Evolutionary conservation across 2,888 invertebrate species (phyloP).

Genomic region (Chydorus sphaericus): DNA sequence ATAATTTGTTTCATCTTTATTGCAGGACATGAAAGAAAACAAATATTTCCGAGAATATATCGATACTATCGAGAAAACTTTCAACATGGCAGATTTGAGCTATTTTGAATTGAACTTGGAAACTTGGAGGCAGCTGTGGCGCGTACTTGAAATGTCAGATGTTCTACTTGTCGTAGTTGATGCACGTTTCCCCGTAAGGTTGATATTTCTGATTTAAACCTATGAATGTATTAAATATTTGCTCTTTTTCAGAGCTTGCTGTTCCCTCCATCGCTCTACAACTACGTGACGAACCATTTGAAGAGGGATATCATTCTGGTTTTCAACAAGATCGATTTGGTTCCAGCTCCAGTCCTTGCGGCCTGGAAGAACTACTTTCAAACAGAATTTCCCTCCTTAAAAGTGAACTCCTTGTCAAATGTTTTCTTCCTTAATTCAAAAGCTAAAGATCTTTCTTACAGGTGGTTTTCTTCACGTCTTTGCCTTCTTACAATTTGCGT

Average conservation of each 20-base stretch:
- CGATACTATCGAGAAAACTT: conserved; percentile 44
- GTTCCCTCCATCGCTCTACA: conserved; percentile 80
- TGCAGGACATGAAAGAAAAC: conserved; percentile 27
- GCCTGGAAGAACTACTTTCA: conserved; percentile 77
- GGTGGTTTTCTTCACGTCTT: conserved; percentile 70
- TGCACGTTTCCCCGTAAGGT: conserved; percentile 58
- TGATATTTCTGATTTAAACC: conserved; percentile 5
- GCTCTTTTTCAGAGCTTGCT: conserved; percentile 33
- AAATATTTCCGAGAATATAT: conserved; percentile 47
- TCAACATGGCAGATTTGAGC: conserved; percentile 49
- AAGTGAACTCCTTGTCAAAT: conserved; percentile 23
- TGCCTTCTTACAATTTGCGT: conserved; percentile 53
- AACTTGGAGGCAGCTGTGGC: conserved; percentile 92
- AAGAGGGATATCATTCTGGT: conserved; percentile 76
- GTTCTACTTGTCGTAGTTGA: conserved; percentile 75
- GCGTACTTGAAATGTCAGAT: conserved; percentile 88
- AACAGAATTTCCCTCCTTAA: conserved; percentile 49
- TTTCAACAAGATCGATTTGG: conserved; percentile 83
- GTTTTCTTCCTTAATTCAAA: neutral
- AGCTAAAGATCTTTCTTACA: neutral
- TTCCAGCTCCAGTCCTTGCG: conserved; percentile 58
- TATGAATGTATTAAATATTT: neutral
- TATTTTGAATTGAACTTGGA: conserved; percentile 88
- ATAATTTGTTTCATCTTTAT: too few relatives aligned
- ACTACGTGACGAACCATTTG: conserved; percentile 53